Evolutionary conservation across 2,797 vertebrate species (phyloP).

Genomic region (Melanogrammus aeglefinus): DNA sequence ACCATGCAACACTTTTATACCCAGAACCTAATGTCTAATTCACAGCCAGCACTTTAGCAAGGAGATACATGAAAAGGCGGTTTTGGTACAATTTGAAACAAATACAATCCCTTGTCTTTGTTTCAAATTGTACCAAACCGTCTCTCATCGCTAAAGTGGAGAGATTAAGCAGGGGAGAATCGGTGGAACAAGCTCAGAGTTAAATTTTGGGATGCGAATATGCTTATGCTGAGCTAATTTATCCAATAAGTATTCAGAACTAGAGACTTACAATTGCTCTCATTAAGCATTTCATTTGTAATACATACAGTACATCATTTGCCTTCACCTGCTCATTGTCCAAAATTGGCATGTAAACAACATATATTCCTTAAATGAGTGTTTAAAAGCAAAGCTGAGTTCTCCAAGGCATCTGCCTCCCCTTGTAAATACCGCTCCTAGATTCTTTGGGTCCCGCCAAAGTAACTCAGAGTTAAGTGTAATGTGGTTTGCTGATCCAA

Average conservation of each 20-base stretch:
- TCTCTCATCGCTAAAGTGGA: not conserved
- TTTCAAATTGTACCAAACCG: not conserved
- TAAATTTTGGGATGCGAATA: too few relatives aligned
- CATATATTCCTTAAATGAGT: too few relatives aligned
- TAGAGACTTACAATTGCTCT: too few relatives aligned
- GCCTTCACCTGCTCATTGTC: too few relatives aligned
- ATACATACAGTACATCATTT: too few relatives aligned
- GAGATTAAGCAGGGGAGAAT: not conserved
- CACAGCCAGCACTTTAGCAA: not conserved
- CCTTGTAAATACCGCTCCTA: not conserved
- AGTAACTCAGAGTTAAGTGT: not conserved
- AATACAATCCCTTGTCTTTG: not conserved
- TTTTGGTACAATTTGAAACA: not conserved
- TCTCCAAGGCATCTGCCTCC: too few relatives aligned
- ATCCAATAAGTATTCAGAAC: too few relatives aligned
- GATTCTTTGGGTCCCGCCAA: not conserved
- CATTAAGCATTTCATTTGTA: too few relatives aligned
- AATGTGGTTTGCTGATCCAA: not conserved
- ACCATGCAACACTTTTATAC: not conserved
- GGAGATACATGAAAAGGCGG: not conserved
- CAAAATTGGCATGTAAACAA: too few relatives aligned
- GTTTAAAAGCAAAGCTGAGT: too few relatives aligned
- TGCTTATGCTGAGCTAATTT: too few relatives aligned
- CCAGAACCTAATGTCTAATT: constrained; percentile 6
- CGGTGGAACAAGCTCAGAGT: too few relatives aligned